Conservation (phyloP, 1,140 invertebrate species). For the Leptopilina clavipes region DNA sequence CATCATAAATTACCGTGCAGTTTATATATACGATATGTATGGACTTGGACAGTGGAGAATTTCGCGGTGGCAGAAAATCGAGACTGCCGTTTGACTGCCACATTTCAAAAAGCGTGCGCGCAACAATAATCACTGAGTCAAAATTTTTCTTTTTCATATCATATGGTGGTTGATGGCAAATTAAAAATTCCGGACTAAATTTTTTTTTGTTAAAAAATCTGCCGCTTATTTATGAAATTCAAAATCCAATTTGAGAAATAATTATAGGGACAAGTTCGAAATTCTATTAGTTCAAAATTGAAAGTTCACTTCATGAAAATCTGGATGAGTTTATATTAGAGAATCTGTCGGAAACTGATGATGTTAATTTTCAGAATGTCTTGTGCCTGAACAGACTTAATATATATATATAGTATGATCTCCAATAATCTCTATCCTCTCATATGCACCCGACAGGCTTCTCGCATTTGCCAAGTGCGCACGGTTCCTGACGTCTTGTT, state of each 20-base stretch:
- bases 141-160: no score
- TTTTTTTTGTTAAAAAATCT: no score
- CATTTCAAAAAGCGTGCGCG: no score
- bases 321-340: not conserved
- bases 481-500: constrained; percentile 51
- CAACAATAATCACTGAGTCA: no score
- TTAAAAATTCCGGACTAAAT: no score
- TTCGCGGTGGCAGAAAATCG: not conserved
- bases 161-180: no score
- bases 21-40: not conserved
- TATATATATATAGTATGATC: not conserved
- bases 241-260: no score
- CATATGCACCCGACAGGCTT: constrained; percentile 13
- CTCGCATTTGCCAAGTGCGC: constrained; percentile 39
- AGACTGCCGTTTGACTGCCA: not conserved
- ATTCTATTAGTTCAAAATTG: not conserved
- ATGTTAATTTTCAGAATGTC: constrained; percentile 3
- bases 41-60: not conserved
- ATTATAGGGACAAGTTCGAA: no score
- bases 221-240: no score
- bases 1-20: constrained; percentile 54
- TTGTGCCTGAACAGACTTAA: not conserved
- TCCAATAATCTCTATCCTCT: constrained; percentile 23
- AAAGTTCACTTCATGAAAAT: constrained; percentile 1
- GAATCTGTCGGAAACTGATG: constrained; percentile 3